Conservation (phyloP, 2,113 vertebrate species). For the Sphyrna mokarran region DNA sequence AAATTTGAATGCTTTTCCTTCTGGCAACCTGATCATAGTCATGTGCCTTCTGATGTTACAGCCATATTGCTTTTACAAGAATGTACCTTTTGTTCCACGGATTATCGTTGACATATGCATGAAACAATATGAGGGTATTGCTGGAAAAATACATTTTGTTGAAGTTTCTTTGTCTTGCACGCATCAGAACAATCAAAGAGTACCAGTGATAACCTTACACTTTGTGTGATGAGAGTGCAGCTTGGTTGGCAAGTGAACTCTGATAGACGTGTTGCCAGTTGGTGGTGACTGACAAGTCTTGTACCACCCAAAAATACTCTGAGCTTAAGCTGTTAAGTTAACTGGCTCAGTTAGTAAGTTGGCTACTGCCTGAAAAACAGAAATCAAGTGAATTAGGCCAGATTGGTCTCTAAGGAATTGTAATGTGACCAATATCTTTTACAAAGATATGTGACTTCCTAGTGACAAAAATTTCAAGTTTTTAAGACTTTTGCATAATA, state of each 20-base stretch:
- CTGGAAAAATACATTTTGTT: no score
- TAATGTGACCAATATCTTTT: background rate
- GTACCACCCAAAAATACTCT: background rate
- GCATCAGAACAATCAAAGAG: no score
- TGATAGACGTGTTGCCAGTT: no score
- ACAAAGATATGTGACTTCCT: background rate
- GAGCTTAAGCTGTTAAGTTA: background rate
- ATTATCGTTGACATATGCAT: background rate
- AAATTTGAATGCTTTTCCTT: conserved; percentile 4
- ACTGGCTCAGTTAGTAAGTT: background rate
- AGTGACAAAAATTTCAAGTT: no score
- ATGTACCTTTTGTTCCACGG: background rate
- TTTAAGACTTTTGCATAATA: no score
- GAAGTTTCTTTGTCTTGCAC: no score
- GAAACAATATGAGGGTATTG: background rate
- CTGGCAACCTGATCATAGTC: background rate
- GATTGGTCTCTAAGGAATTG: no score
- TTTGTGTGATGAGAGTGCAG: no score
- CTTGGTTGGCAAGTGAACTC: no score
- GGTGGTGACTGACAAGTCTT: no score
- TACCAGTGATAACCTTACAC: no score
- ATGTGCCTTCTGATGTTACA: background rate
- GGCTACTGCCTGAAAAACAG: background rate
- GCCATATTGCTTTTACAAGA: background rate
- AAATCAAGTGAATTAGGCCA: background rate